Base-by-base conservation (phyloP, 2,113 vertebrate species). In the Toxostoma redivivum region DNA sequence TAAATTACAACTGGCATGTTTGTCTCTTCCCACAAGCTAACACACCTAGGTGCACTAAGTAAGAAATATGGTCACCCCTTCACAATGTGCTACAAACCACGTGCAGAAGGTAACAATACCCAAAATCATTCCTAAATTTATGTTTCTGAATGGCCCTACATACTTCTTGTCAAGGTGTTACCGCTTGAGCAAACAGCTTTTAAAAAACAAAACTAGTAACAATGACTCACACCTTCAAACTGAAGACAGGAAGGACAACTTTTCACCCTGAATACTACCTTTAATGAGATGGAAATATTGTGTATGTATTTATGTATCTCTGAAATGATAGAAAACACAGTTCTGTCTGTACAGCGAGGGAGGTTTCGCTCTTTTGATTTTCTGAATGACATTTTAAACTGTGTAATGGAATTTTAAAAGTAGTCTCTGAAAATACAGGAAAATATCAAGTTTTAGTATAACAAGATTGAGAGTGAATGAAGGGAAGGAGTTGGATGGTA, bases 31-130 rank as follows among this genome's bases (percentile, higher is more conserved):
- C 30, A 70, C 0, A 2, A 86, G 20, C 31, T 35, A 87, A 71
- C 6, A 71, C 0, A 0, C 13, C 51, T 27, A 16, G 7, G 10
- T 24, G 35, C 54, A 13, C 28, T n/a, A 9, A 22, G 7, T n/a
- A 9, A 22, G 7, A 50, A 69, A 81, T 54, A 33, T 0, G 2
- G 58, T 53, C 28, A 81, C 4, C 5, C 8, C 11, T 65, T 73
- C 37, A 57, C 35, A 35, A 10, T 33, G 40, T 48, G 38, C 28
- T 45, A n/a, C 24, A 64, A 84, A 61, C 7, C 31, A 69, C 42
- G 12, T 12, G 19, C 4, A 65, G 30, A 47, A 1, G 51, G 19
- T 21, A 67, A 58, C 15, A 90, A 33, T 23, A 70, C 1, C 4
- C 35, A 42, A 38, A 89, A 30, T 22, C 2, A 53, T 13, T 77